phyloP scores from a whole-genome alignment of 1,140 invertebrate genomes.

The Macrobrachium nipponense region DNA sequence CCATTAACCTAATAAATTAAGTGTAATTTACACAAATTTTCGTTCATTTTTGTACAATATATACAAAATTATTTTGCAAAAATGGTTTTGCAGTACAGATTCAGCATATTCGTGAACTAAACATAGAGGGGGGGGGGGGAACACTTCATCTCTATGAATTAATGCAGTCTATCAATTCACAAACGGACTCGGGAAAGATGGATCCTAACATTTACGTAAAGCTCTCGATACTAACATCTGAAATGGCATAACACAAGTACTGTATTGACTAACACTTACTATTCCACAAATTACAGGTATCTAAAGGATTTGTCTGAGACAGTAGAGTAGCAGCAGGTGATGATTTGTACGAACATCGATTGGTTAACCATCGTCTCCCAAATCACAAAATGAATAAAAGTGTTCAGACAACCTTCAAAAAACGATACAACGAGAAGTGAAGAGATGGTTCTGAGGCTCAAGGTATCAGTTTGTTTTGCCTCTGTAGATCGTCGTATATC shows the following conservation, averaged over 20 bases:
- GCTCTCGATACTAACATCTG: not conserved
- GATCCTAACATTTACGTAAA: not conserved
- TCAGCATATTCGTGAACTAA: not conserved
- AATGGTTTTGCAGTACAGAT: not conserved
- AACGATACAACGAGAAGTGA: not conserved
- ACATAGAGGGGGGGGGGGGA: not conserved
- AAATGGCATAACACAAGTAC: not conserved
- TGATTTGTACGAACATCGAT: no score
- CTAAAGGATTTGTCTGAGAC: no score
- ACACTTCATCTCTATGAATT: no score
- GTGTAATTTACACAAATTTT: conserved; percentile 23
- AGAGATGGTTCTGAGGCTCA: not conserved
- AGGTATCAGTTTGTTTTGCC: conserved; percentile 59
- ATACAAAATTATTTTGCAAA: conserved; percentile 23
- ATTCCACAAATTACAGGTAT: no score
- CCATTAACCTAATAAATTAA: conserved; percentile 47
- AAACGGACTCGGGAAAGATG: not conserved
- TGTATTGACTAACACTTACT: no score
- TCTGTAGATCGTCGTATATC: conserved; percentile 53
- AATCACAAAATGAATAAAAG: not conserved
- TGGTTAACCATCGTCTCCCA: no score
- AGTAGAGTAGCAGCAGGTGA: no score
- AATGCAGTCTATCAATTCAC: no score
- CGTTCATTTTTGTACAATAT: conserved; percentile 34
- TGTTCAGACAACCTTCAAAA: not conserved